A percentile compares a stretch with the other conserved stretches of the same genome.
phyloP scores from a whole-genome alignment of 1,140 invertebrate genomes.

The Zaprionus inermis region DNA sequence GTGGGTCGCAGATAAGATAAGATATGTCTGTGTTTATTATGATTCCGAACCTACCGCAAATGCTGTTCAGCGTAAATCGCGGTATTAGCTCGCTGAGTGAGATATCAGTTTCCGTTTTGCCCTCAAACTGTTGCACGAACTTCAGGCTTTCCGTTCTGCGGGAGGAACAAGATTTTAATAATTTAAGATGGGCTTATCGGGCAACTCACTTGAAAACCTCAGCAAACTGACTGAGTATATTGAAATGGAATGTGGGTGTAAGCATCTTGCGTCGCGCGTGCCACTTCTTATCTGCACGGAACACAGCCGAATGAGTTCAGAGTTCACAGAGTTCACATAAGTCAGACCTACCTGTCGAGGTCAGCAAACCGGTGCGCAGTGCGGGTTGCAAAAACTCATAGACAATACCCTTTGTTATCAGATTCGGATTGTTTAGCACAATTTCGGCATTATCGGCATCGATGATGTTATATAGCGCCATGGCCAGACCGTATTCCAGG shows the following conservation, averaged over 20 bases:
- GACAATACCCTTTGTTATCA: conserved; percentile 62
- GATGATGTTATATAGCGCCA: conserved; percentile 61
- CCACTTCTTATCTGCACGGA: conserved; percentile 88
- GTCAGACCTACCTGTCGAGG: conserved; percentile 85
- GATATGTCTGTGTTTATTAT: neutral
- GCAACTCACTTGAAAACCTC: conserved; percentile 87
- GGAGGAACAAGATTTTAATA: neutral
- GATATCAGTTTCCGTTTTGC: conserved; percentile 32
- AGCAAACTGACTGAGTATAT: conserved; percentile 92
- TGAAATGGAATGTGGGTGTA: conserved; percentile 95
- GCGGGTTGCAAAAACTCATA: conserved; percentile 87
- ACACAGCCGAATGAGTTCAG: neutral
- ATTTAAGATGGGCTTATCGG: neutral
- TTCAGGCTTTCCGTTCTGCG: conserved; percentile 82
- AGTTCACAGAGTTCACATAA: neutral
- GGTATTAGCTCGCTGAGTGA: conserved; percentile 83
- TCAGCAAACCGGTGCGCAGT: conserved; percentile 88
- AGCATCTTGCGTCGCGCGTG: conserved; percentile 90
- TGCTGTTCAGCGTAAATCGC: conserved; percentile 90
- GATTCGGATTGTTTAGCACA: conserved; percentile 64
- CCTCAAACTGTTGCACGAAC: conserved; percentile 66
- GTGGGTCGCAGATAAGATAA: neutral
- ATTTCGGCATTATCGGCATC: conserved; percentile 64
- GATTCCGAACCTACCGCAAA: conserved; percentile 86
- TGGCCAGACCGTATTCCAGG: conserved; percentile 52